These are phyloP conservation scores for Melinaea menophilus DNA, from an alignment of 2,888 invertebrate genomes.

Conservation along the genomic window DNA sequence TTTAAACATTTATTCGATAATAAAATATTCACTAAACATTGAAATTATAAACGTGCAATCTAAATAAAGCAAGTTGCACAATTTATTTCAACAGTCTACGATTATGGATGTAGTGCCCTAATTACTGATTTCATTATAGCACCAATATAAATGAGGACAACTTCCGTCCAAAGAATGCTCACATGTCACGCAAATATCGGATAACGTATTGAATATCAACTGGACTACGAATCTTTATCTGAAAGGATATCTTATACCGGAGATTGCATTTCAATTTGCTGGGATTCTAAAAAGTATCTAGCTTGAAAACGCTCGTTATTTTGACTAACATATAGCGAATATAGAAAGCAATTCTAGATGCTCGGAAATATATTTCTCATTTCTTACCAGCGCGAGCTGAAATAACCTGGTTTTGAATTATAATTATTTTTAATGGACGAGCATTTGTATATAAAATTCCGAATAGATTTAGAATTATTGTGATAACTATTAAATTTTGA, in stretches of 20 bases:
- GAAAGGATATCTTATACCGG: neutral
- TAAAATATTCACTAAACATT: neutral
- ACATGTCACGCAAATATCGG: conserved; percentile 4
- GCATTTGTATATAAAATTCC: neutral
- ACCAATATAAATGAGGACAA: conserved; percentile 7
- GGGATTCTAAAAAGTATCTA: conserved; percentile 3
- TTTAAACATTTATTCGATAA: neutral
- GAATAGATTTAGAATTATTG: conserved; percentile 6
- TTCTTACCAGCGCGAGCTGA: neutral
- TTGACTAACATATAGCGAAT: neutral
- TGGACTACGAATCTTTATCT: neutral
- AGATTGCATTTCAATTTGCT: conserved; percentile 6
- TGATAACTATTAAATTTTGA: neutral
- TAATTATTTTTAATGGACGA: no score
- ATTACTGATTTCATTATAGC: conserved; percentile 6
- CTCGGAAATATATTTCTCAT: neutral
- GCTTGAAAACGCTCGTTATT: neutral
- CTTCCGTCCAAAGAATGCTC: neutral
- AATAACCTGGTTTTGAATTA: neutral
- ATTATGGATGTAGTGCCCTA: conserved; percentile 7
- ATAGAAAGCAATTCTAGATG: conserved; percentile 2
- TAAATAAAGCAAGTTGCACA: conserved; percentile 4
- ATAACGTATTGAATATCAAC: conserved; percentile 3
- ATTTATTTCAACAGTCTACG: conserved; percentile 5
- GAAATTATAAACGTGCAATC: neutral